Evolutionary conservation across 1,140 invertebrate genomes (phyloP), one percentile per base, ranked within the genome.

Genomic region (Diprion similis): DNA sequence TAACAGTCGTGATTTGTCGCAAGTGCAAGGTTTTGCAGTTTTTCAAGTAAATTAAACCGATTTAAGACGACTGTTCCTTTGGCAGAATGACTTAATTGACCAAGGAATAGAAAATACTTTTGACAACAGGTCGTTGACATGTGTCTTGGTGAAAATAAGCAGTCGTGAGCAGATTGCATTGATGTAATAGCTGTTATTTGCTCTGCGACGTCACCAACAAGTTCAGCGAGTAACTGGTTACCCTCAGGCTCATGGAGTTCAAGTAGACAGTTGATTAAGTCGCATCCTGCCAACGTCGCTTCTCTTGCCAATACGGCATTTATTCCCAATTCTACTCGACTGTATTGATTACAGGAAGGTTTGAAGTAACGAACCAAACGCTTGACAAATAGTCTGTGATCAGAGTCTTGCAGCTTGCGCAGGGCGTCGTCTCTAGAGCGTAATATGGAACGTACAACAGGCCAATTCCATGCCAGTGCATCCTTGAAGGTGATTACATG

Each of bases 101-200:
- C 97, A 69, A 99, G 92, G 80, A 98, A 95, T 2, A 99, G 88
- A 84, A 99, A 99, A 88, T 99, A 99, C 85, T 95, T 94, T 84
- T 98, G 96, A 84, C 95, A 95, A 83, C 96, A 94, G 8, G 96
- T 97, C 76, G 93, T 95, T 69, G 92, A 91, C 89, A 99, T 92
- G 82, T 95, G 94, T 74, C 94, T 92, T 0, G 96, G 96, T 85
- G 95, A 97, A 75, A 99, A 95, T 0, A 97, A 87, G 77, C 95
- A 95, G 82, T 98, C 95, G 80, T 96, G 94, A 0, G 95, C 93
- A 73, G 94, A 93, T 79, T 91, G 91, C 15, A 93, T 90, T 10
- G 90, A 91, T 45, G 91, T 90, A 46, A 98, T 94, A 18, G 93
- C 91, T 46, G 91, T 88, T 46, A 98, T 89, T 83, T 96, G 94